Conservation (phyloP, 2,797 vertebrate genomes). For the Distichodus sexfasciatus region DNA sequence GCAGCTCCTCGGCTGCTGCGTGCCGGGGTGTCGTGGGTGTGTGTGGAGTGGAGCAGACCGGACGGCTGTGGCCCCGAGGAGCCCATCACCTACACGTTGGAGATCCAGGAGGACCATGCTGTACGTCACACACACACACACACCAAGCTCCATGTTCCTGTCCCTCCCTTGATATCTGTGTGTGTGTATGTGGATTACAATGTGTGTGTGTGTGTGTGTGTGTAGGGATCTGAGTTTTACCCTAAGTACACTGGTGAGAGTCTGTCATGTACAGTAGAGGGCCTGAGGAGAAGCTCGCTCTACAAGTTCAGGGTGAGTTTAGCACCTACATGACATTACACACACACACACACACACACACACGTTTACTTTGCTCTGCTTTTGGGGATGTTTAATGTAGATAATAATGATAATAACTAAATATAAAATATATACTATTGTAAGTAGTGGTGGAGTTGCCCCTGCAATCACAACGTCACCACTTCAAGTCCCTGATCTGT, state of each 20-base stretch:
- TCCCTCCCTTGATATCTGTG: no score
- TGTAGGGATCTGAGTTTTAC: conserved; percentile 90
- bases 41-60: conserved; percentile 89
- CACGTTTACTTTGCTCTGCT: no score
- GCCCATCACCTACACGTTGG: conserved; percentile 88
- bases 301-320: conserved; percentile 97
- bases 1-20: conserved; percentile 87
- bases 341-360: conserved; percentile 1
- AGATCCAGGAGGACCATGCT: conserved; percentile 93
- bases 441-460: no score
- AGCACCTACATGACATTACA: no score
- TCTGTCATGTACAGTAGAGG: conserved; percentile 96
- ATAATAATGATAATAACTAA: no score
- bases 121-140: conserved; percentile 67
- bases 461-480: no score
- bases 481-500: no score
- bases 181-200: no score
- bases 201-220: neutral
- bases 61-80: conserved; percentile 89
- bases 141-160: no score
- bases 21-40: conserved; percentile 93
- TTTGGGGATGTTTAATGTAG: no score
- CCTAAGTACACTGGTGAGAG: conserved; percentile 98
- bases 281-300: conserved; percentile 96
- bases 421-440: no score